phyloP scores from a whole-genome alignment of 1,140 invertebrate genomes.

The Ceratitis capitata region DNA sequence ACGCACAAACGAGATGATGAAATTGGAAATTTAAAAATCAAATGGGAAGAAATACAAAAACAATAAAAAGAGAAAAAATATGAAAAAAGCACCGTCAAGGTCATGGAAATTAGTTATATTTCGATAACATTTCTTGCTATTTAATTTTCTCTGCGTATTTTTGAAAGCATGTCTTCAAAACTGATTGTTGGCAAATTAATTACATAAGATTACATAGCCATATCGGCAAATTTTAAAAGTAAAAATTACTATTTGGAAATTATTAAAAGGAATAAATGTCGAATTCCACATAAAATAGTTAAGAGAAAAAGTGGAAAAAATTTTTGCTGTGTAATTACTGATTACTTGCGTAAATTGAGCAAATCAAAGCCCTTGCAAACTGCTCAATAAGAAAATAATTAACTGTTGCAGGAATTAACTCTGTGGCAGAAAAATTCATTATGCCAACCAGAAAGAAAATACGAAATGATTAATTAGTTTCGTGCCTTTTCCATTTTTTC shows the following conservation, averaged over 20 bases:
- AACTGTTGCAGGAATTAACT: not conserved
- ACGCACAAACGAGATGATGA: not conserved
- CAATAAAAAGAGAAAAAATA: not conserved
- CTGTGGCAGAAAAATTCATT: not conserved
- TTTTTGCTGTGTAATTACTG: not conserved
- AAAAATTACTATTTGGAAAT: too few species aligned
- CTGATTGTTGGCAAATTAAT: too few species aligned
- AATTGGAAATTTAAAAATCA: constrained; percentile 4
- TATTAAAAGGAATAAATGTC: too few species aligned
- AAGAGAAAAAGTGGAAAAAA: too few species aligned
- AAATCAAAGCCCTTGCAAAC: not conserved
- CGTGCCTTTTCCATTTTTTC: not conserved
- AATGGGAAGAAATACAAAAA: not conserved
- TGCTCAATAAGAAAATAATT: not conserved
- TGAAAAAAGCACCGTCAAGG: not conserved
- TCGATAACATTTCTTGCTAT: too few species aligned
- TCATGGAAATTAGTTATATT: too few species aligned
- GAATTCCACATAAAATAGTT: too few species aligned
- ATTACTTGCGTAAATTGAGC: not conserved
- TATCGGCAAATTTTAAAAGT: too few species aligned
- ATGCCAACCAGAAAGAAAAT: not conserved
- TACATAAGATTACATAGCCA: too few species aligned
- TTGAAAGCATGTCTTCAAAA: too few species aligned
- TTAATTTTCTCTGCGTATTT: too few species aligned
- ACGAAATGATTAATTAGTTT: not conserved